Evolutionary conservation across 2,888 invertebrate species (phyloP).

Genomic region (Meta bourneti): DNA sequence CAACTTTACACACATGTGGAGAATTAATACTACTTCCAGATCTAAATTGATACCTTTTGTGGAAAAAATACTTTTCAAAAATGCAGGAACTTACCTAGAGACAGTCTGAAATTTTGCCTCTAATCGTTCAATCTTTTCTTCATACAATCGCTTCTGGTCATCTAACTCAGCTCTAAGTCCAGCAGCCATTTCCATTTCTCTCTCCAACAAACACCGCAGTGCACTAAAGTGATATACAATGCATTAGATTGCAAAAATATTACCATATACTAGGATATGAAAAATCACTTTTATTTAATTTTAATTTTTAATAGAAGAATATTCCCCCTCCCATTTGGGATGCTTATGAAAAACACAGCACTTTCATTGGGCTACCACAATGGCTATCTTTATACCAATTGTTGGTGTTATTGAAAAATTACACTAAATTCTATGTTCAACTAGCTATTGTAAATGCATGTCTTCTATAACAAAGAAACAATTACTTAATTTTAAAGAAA

Average conservation of each 20-base stretch:
- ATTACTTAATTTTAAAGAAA: no score
- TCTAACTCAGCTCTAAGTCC: constrained; percentile 84
- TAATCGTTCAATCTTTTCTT: constrained; percentile 81
- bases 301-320: neutral
- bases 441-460: no score
- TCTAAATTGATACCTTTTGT: neutral
- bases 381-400: no score
- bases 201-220: constrained; percentile 79
- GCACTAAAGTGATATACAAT: constrained; percentile 77
- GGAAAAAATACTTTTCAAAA: neutral
- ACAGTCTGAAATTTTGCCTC: constrained; percentile 84
- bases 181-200: constrained; percentile 81
- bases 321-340: no score
- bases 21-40: neutral
- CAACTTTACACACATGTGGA: no score
- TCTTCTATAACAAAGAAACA: no score
- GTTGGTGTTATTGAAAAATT: no score
- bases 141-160: constrained; percentile 80
- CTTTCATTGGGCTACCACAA: no score
- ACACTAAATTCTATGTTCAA: no score
- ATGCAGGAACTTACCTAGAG: constrained; percentile 84
- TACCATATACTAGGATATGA: neutral
- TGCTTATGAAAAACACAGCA: no score
- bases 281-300: neutral
- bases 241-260: neutral